Evolutionary conservation across 2,113 vertebrate species (phyloP), one percentile per base, ranked within the genome.

Genomic region (Melanostigma gelatinosum): DNA sequence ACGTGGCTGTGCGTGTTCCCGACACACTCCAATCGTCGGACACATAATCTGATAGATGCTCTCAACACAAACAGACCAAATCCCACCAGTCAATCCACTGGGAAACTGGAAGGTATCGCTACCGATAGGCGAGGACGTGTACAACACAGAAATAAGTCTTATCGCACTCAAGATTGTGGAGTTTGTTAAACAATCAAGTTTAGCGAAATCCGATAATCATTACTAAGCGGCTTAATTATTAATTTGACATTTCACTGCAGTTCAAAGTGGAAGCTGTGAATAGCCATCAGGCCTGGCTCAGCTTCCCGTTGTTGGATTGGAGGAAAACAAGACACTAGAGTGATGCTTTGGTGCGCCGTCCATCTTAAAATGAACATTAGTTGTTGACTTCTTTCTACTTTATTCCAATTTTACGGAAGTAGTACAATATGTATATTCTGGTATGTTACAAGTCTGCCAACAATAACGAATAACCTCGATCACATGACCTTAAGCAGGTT

Each of bases 1-100:
- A 91, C 87, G 34, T 91, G 88, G 54, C 22, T 48, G 6, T 62
- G 36, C 67, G 69, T 48, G 61, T 77, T 74, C 55, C 67, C 52
- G 73, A 71, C 67, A 77, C 67, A 75, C 79, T 72, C 44, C 42
- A 42, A 55, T 72, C 73, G 63, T 32, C 48, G 69, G 52, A 89
- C 80, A 72, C 70, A 64, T 77, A 75, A 87, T 62, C 20, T 72
- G 38, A 85, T 16, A 80, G 71, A 83, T 57, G 32, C 29, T 22
- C 62, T 62, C 22, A 66, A 68, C 12, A 38, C 57, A 29, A 79
- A 81, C 48, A 8, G 7, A 66, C n/a, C 12, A 50, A 79, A 75
- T 42, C 48, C 66, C 61, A 64, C 16, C 36, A 60, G 18, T 16
- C 60, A 72, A 62, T 52, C 67, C 20, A 67, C 55, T 12, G n/a